phyloP scores from a whole-genome alignment of 2,797 vertebrate genomes.

The Propithecus deckenii region DNA sequence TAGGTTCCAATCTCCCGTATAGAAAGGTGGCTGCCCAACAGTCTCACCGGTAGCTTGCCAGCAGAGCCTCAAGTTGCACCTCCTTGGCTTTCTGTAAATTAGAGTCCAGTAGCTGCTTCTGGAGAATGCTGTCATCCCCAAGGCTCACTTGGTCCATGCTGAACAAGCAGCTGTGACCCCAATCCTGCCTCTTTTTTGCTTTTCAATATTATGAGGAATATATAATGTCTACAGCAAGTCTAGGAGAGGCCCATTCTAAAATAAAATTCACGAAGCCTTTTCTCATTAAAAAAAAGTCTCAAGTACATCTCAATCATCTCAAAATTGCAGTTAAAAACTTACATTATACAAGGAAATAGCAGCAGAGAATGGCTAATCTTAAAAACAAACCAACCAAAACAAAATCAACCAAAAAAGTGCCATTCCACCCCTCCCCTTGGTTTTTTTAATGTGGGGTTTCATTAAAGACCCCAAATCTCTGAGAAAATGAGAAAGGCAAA shows the following conservation, averaged over 20 bases:
- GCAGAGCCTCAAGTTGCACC: constrained; percentile 32
- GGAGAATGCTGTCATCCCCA: constrained; percentile 61
- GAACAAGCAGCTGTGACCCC: constrained; percentile 66
- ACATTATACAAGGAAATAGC: constrained; percentile 77
- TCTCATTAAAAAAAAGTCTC: constrained; percentile 67
- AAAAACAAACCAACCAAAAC: background rate
- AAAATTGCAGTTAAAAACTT: constrained; percentile 71
- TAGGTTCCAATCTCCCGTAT: constrained; percentile 5
- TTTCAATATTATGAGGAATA: constrained; percentile 59
- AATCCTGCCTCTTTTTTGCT: constrained; percentile 57
- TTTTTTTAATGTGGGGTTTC: constrained; percentile 59
- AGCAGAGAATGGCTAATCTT: constrained; percentile 77
- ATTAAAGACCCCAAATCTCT: constrained; percentile 44
- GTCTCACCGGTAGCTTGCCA: constrained; percentile 69
- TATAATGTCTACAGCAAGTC: constrained; percentile 59
- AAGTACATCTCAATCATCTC: constrained; percentile 69
- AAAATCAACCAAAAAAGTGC: background rate
- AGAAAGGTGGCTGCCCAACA: background rate
- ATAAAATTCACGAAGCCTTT: constrained; percentile 77
- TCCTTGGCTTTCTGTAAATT: constrained; percentile 50
- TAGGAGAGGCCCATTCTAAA: constrained; percentile 75
- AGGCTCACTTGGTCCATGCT: constrained; percentile 81
- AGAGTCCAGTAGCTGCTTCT: constrained; percentile 45
- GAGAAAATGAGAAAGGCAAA: constrained; percentile 75
- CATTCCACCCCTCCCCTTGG: constrained; percentile 22